Evolutionary conservation across 1,140 invertebrate species (phyloP).

Genomic region (Cyclina sinensis): DNA sequence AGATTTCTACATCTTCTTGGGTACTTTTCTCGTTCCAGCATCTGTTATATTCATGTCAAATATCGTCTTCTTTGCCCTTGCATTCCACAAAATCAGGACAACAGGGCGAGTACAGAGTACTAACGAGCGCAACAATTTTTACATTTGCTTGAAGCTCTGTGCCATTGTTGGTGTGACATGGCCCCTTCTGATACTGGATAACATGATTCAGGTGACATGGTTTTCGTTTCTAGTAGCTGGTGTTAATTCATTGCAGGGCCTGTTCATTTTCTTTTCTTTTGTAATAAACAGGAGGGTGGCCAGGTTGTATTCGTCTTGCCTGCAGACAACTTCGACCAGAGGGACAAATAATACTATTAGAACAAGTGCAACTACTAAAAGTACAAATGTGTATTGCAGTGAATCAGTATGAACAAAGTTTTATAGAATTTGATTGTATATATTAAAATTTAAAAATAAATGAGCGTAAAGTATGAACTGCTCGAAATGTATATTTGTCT

Average conservation of each 20-base stretch:
- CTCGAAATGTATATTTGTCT: no score
- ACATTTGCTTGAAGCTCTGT: constrained; percentile 65
- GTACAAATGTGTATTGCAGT: no score
- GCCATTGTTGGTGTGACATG: constrained; percentile 88
- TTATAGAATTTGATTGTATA: no score
- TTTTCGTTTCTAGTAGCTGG: constrained; percentile 88
- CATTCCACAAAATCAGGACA: constrained; percentile 50
- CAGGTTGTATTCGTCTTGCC: neutral
- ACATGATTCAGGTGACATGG: constrained; percentile 85
- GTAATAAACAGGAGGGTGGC: constrained; percentile 76
- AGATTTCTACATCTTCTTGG: constrained; percentile 22
- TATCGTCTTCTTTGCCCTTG: constrained; percentile 59
- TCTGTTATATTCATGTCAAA: constrained; percentile 64
- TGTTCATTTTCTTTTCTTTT: constrained; percentile 89
- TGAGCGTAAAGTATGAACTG: no score
- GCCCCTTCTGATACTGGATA: constrained; percentile 88
- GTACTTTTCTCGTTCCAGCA: constrained; percentile 57
- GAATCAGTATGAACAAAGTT: no score
- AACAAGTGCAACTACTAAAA: neutral
- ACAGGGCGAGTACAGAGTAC: neutral
- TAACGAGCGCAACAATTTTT: constrained; percentile 30
- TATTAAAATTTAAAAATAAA: no score
- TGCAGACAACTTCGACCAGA: neutral
- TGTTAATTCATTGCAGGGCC: constrained; percentile 88
- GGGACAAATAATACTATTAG: neutral